phyloP scores from a whole-genome alignment of 2,888 invertebrate genomes.

The Siphonodentalium dalli region DNA sequence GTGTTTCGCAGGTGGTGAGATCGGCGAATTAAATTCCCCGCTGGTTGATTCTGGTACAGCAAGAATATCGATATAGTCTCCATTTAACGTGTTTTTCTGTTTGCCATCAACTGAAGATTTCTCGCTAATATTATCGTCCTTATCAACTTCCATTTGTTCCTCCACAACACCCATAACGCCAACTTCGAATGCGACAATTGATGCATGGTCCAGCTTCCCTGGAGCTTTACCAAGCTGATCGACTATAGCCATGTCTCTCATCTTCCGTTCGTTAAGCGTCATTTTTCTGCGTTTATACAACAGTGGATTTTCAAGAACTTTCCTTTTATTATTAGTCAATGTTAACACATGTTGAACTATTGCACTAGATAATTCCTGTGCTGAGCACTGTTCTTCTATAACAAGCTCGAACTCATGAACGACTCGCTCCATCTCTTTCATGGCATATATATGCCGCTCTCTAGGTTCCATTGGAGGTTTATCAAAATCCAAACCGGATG shows the following conservation, averaged over 20 bases:
- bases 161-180: constrained; percentile 52
- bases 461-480: constrained; percentile 62
- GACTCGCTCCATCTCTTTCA: constrained; percentile 68
- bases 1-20: no score
- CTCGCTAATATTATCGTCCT: no score
- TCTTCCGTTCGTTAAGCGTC: constrained; percentile 54
- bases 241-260: constrained; percentile 68
- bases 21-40: no score
- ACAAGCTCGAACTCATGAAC: constrained; percentile 63
- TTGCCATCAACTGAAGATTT: no score
- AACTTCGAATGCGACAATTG: constrained; percentile 82
- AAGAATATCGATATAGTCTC: no score
- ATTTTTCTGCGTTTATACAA: constrained; percentile 56
- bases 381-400: constrained; percentile 59
- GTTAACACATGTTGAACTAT: constrained; percentile 61
- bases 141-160: constrained; percentile 49
- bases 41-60: no score
- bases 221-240: constrained; percentile 81
- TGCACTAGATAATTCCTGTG: constrained; percentile 63
- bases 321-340: constrained; percentile 82
- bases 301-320: constrained; percentile 77
- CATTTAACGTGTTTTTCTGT: no score
- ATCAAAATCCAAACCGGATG: constrained; percentile 27
- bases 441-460: constrained; percentile 81
- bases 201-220: constrained; percentile 88